Conservation (phyloP, 2,797 vertebrate species). For the Paratrypauchen microcephalus region DNA sequence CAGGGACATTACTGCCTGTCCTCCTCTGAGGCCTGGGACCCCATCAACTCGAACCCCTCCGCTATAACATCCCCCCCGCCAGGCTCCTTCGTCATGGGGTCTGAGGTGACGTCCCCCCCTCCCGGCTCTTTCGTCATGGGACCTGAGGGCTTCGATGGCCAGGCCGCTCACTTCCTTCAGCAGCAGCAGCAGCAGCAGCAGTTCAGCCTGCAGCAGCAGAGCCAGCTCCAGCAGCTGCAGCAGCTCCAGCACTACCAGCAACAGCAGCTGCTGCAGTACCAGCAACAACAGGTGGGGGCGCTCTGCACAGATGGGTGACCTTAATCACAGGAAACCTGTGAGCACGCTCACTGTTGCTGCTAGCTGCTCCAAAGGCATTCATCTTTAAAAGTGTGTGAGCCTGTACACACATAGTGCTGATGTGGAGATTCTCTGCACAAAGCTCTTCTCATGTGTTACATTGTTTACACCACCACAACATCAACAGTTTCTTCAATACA, state of each 20-base stretch:
- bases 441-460: not conserved
- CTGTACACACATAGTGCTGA: not conserved
- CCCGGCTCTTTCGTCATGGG: constrained; percentile 84
- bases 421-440: not conserved
- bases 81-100: constrained; percentile 75
- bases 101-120: not conserved
- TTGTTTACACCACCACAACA: not conserved
- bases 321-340: constrained; percentile 8
- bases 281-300: constrained; percentile 67
- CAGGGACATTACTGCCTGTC: constrained; percentile 99
- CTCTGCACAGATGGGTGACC: constrained; percentile 4
- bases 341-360: constrained; percentile 8
- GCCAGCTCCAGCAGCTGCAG: constrained; percentile 83
- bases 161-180: constrained; percentile 83
- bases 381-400: not conserved
- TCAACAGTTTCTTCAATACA: constrained; percentile 5
- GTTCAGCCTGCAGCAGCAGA: constrained; percentile 74
- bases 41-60: constrained; percentile 89
- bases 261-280: constrained; percentile 83
- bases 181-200: constrained; percentile 56
- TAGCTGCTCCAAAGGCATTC: constrained; percentile 10
- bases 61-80: constrained; percentile 88
- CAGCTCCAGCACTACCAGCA: constrained; percentile 88
- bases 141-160: constrained; percentile 85
- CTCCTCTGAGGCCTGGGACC: constrained; percentile 96